Conservation (phyloP, 2,797 vertebrate species). For the Scolopax bukidnonensis region DNA sequence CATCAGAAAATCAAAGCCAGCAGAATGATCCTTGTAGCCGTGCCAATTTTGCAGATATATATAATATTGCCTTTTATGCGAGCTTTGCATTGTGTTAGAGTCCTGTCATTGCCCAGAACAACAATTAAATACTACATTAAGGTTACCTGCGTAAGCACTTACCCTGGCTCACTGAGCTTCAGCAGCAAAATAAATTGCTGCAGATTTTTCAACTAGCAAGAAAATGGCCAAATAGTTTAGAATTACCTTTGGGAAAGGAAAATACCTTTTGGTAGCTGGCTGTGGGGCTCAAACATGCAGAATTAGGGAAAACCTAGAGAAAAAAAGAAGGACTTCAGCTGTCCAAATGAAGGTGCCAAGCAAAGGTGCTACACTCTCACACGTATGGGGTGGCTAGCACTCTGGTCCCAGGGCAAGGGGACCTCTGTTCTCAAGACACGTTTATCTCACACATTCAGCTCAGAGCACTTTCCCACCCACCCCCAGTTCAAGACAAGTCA, state of each 20-base stretch:
- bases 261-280: background rate
- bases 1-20: background rate
- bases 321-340: background rate
- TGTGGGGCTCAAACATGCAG: background rate
- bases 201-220: background rate
- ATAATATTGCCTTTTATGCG: background rate
- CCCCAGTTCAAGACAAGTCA: background rate
- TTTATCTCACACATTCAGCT: accelerated
- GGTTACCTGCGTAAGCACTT: background rate
- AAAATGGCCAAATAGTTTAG: background rate
- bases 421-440: accelerated
- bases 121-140: background rate
- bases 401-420: background rate
- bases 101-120: background rate
- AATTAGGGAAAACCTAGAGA: background rate
- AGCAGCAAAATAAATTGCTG: background rate
- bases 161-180: background rate
- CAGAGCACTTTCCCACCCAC: background rate
- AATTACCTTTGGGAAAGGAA: background rate
- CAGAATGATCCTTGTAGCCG: background rate
- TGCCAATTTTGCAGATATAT: background rate
- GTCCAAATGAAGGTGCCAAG: background rate
- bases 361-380: accelerated
- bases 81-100: background rate
- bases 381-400: accelerated